Evolutionary conservation across 2,888 invertebrate species (phyloP), one percentile per base, ranked within the genome.

Genomic region (Corythucha ciliata): DNA sequence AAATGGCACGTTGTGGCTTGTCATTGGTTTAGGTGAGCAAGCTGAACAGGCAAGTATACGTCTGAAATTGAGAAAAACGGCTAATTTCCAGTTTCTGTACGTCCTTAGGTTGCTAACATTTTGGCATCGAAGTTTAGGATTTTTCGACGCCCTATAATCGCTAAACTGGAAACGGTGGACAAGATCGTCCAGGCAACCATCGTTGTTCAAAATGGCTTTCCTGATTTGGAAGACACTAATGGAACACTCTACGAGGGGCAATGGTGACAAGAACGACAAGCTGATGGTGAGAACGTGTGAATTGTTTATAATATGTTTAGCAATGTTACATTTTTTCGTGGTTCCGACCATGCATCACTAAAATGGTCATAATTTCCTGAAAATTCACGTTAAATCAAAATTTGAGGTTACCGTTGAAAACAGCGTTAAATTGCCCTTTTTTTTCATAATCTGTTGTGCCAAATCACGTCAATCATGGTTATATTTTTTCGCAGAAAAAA

Each of bases 201-300:
- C 32, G 32, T 29, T 16, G 22, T 32, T 22, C 45, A 32, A 29
- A 25, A 18, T n/a, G 42, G 42, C 26, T 42, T 42, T 25, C 22
- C 24, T 22, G 40, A 40, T 24, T 24, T 14, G 24, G 20, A 40
- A 22, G 41, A 41, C 26, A 16, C 3, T 32, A 32, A 45, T 32
- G 45, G 45, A 12, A 29, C 45, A 45, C 27, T 45, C 27, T 21
- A 27, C 20, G 29, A 29, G 32, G 45, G 45, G 20, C 32, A 27
- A 45, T 45, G 45, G 45, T 21, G 45, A 32, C 29, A 45, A 45
- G 45, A 45, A 32, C 45, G 32, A 18, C 45, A 29, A 29, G 5
- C 45, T 18, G 32, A 27, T 45, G 45, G 45, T 45, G 45, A 45
- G 45, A 41, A 41, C 25, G 26, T 25, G 26, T 40, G 12, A 6